Percentiles rank a stretch among this genome's conserved stretches.
These are phyloP conservation scores for Oreochromis tanganicae DNA, from an alignment of 2,113 vertebrate species.

Conservation along the genomic window DNA sequence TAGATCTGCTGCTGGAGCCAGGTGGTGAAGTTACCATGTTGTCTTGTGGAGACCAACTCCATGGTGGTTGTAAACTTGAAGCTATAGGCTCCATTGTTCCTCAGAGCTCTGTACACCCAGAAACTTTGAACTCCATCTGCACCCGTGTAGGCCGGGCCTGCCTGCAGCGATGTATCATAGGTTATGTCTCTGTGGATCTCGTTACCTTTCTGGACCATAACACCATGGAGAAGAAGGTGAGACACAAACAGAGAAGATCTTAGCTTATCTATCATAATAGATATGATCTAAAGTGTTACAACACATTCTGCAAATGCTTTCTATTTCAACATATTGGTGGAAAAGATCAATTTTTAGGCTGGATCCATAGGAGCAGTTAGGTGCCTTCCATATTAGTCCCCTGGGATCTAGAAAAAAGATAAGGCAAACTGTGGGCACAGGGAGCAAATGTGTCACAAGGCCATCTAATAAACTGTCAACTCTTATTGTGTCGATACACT, in stretches of 20 bases:
- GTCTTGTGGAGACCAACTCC: slow-evolving; percentile 83
- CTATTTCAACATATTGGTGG: slow-evolving; percentile 31
- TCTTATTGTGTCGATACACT: slow-evolving; percentile 78
- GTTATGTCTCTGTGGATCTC: slow-evolving; percentile 82
- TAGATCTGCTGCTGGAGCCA: slow-evolving; percentile 87
- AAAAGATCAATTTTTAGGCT: slow-evolving; percentile 59
- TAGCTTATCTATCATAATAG: background rate
- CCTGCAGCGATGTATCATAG: slow-evolving; percentile 67
- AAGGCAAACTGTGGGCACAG: slow-evolving; percentile 52
- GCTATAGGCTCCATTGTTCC: slow-evolving; percentile 76
- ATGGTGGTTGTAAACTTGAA: slow-evolving; percentile 69
- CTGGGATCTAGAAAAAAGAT: slow-evolving; percentile 54
- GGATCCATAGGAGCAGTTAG: slow-evolving; percentile 59
- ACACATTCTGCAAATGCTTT: background rate
- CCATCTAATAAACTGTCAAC: slow-evolving; percentile 78
- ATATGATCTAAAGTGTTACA: background rate
- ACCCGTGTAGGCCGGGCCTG: slow-evolving; percentile 76
- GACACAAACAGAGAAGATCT: background rate
- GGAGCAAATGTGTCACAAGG: slow-evolving; percentile 63
- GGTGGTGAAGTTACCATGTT: slow-evolving; percentile 73
- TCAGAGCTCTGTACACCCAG: slow-evolving; percentile 77
- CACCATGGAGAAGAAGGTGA: slow-evolving; percentile 81
- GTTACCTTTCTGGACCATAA: slow-evolving; percentile 77
- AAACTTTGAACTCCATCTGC: slow-evolving; percentile 73
- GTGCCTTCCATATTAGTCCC: slow-evolving; percentile 55